Evolutionary conservation across 2,797 vertebrate species (phyloP).

Genomic region (Varecia variegata): DNA sequence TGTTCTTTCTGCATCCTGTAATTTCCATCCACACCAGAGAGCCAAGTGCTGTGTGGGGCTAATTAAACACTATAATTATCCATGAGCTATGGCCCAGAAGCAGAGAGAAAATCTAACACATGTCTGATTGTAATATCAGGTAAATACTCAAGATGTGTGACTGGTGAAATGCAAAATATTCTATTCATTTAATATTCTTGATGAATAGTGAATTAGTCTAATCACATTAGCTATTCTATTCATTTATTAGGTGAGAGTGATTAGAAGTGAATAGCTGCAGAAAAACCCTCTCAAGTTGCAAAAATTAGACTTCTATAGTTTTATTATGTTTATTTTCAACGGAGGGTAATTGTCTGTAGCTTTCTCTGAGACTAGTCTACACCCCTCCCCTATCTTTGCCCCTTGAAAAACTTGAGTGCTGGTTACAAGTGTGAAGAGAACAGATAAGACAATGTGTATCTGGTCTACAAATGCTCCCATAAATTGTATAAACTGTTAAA

Average conservation of each 20-base stretch:
- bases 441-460: background rate
- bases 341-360: constrained; percentile 82
- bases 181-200: constrained; percentile 85
- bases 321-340: constrained; percentile 86
- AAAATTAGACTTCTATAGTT: constrained; percentile 85
- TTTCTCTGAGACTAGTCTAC: constrained; percentile 67
- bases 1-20: constrained; percentile 65
- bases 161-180: constrained; percentile 83
- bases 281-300: constrained; percentile 83
- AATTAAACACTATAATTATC: constrained; percentile 80
- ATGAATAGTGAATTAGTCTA: constrained; percentile 86
- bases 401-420: constrained; percentile 28
- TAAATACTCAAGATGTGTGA: constrained; percentile 79
- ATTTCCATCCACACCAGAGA: constrained; percentile 66
- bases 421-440: background rate
- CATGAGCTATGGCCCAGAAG: constrained; percentile 68
- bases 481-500: background rate
- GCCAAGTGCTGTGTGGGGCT: constrained; percentile 72
- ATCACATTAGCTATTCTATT: constrained; percentile 88
- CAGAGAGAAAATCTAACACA: constrained; percentile 63
- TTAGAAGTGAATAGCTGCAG: constrained; percentile 83
- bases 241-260: constrained; percentile 86
- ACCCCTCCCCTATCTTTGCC: constrained; percentile 46
- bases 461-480: background rate
- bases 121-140: constrained; percentile 82